These are phyloP conservation scores for Alexandromys fortis DNA, from an alignment of 2,113 vertebrate species.

Conservation along the genomic window DNA sequence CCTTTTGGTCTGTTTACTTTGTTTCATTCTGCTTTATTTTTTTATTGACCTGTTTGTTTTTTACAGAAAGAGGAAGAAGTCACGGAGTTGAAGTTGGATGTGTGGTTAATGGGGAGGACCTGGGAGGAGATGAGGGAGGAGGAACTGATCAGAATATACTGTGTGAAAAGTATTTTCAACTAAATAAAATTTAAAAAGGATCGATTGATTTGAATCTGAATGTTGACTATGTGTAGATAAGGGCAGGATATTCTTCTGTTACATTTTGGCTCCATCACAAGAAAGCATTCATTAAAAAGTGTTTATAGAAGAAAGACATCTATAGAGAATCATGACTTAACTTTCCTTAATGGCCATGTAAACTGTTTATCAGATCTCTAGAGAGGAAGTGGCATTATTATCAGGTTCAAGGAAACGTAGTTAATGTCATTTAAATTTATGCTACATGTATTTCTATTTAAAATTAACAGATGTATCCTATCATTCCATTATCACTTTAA, in stretches of 20 bases:
- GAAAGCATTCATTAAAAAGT: constrained; percentile 4
- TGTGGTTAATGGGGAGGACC: too few relatives aligned
- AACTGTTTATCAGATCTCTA: not conserved
- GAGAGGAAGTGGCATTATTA: not conserved
- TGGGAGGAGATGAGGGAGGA: not conserved
- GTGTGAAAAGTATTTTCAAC: not conserved
- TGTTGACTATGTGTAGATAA: not conserved
- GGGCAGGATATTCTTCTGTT: not conserved
- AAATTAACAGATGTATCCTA: constrained; percentile 7
- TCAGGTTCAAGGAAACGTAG: not conserved
- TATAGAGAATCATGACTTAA: not conserved
- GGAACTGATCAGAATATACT: not conserved
- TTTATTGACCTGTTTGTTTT: not conserved
- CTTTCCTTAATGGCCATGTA: constrained; percentile 15
- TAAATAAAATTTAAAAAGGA: not conserved
- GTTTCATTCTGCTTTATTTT: not conserved
- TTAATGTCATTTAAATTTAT: not conserved
- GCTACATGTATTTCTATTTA: constrained; percentile 2
- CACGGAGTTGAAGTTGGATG: not conserved
- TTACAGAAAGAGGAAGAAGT: not conserved
- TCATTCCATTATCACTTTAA: constrained; percentile 13
- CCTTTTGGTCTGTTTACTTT: not conserved
- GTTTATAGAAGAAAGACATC: not conserved
- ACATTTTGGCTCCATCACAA: not conserved
- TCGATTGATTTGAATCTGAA: not conserved